Base-by-base conservation (phyloP, 2,797 vertebrate genomes). In the Hozukius guyotensis region DNA sequence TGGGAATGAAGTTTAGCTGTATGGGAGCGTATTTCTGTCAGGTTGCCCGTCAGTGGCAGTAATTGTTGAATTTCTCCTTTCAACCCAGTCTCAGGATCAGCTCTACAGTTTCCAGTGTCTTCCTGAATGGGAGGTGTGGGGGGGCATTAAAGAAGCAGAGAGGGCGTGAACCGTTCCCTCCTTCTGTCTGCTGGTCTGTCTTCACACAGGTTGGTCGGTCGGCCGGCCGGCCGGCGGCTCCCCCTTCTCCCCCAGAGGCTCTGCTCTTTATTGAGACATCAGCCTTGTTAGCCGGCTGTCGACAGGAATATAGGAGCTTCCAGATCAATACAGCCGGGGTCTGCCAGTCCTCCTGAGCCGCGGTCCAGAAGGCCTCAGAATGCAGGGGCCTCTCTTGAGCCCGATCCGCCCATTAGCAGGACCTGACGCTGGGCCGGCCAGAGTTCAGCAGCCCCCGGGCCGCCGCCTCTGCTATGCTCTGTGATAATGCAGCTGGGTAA, bases 251-350 rank as follows among this genome's bases (percentile, higher is more conserved):
- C 83, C 74, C 78, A 57, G 59, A 73, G 86, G 75, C 81, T 8
- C 25, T 0, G 2, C 65, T 87, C 88, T 89, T 90, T 87, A 92
- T 88, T 87, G 85, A 92, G 89, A 93, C 91, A 93, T 93, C 91
- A 90, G 88, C 87, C 91, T 94, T 92, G 93, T 93, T 93, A 94
- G 91, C 84, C 80, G 53, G 82, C 88, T 90, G 91, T 91, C 87
- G 38, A 79, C 87, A 63, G 80, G 86, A 89, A 89, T 85, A 86
- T 82, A 66, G 83, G 72, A 84, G 83, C 77, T 61, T 73, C 67
- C 76, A 66, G 88, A 93, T 94, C 94, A 89, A 92, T 93, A 88
- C 62, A 38, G 34, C 25, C 6, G 49, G 32, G 36, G 74, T 66
- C 82, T 77, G 75, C 83, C 75, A 56, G 80, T 75, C 81, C 72